A percentile compares a stretch with the other conserved stretches of the same genome.
phyloP scores from a whole-genome alignment of 2,888 invertebrate genomes.

The Dicyrtoma fusca region DNA sequence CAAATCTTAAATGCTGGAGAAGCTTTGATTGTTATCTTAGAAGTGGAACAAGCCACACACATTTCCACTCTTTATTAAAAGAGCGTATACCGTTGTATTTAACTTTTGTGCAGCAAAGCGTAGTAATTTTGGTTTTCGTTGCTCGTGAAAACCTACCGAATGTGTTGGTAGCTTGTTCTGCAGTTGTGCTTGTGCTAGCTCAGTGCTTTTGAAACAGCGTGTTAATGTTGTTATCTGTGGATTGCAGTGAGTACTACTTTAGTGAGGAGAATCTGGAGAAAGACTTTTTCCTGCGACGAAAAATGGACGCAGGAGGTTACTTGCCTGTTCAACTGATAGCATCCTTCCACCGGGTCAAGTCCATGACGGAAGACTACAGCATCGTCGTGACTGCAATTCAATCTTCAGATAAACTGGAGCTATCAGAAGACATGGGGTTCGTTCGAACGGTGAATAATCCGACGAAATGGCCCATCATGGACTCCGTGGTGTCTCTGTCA shows the following conservation, averaged over 20 bases:
- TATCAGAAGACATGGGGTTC: conserved; percentile 13
- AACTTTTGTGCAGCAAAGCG: no score
- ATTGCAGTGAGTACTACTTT: conserved; percentile 95
- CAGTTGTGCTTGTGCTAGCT: no score
- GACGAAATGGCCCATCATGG: conserved; percentile 82
- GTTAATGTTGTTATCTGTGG: not conserved
- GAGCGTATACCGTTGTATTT: no score
- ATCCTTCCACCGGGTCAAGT: conserved; percentile 84
- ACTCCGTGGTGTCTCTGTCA: conserved; percentile 59
- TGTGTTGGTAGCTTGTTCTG: no score
- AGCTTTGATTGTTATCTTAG: no score
- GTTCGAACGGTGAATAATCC: conserved; percentile 83
- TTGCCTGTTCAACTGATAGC: conserved; percentile 91
- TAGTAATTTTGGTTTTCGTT: no score
- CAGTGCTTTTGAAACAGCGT: no score
- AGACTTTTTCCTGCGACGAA: conserved; percentile 93
- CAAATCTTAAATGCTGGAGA: no score
- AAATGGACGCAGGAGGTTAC: conserved; percentile 93
- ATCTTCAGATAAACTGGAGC: conserved; percentile 25
- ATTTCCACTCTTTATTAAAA: no score
- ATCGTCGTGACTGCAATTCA: conserved; percentile 31
- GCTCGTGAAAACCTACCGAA: no score
- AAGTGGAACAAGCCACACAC: no score
- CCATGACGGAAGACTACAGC: conserved; percentile 27
- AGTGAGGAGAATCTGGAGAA: conserved; percentile 90